Evolutionary conservation across 2,888 invertebrate genomes (phyloP).

Genomic region (Xestia rhomboidea): DNA sequence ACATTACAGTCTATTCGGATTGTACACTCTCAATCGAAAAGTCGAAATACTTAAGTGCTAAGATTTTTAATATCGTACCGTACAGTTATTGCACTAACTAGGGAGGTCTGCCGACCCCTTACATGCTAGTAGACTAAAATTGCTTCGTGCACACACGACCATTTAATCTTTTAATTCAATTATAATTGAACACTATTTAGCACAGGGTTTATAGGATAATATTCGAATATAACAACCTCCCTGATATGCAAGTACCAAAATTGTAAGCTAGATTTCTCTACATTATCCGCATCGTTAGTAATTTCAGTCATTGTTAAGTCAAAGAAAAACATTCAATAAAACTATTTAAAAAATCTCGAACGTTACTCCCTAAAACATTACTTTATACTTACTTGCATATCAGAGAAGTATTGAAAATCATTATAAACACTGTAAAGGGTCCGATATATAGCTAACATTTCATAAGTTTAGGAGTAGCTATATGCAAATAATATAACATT

Average conservation of each 20-base stretch:
- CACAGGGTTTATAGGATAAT: constrained; percentile 64
- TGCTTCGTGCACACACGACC: constrained; percentile 80
- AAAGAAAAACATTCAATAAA: constrained; percentile 37
- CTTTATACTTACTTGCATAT: constrained; percentile 53
- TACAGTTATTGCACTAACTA: constrained; percentile 85
- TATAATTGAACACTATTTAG: constrained; percentile 76
- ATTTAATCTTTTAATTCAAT: constrained; percentile 65
- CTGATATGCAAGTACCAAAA: constrained; percentile 54
- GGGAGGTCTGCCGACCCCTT: constrained; percentile 72
- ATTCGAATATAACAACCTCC: constrained; percentile 37
- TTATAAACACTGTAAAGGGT: constrained; percentile 55
- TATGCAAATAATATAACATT: constrained; percentile 50
- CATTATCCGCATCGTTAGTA: constrained; percentile 32
- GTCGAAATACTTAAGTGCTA: constrained; percentile 84
- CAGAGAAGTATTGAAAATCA: constrained; percentile 41
- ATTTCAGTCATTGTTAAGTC: constrained; percentile 50
- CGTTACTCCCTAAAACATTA: constrained; percentile 37
- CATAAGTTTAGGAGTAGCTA: constrained; percentile 46
- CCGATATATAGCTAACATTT: constrained; percentile 41
- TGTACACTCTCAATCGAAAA: constrained; percentile 88
- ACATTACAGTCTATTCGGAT: constrained; percentile 89
- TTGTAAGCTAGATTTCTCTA: constrained; percentile 37
- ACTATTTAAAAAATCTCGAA: constrained; percentile 7
- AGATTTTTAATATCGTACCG: constrained; percentile 68
- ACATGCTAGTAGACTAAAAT: constrained; percentile 80